Percentiles rank a stretch among this genome's conserved stretches.
Conservation (phyloP, 2,113 vertebrate species). For the Cisticola juncidis region DNA sequence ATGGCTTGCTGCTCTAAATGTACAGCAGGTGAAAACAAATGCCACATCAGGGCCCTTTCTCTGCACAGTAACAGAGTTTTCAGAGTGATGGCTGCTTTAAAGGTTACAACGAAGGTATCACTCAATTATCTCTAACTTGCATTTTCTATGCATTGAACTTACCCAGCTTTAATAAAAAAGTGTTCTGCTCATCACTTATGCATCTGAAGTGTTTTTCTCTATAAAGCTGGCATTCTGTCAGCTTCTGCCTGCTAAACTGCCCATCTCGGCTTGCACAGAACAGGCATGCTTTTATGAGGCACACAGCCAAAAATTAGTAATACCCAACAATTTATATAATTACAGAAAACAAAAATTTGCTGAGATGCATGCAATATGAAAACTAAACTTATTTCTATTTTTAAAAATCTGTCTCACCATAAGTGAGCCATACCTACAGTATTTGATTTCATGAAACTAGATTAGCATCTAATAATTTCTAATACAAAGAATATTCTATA, state of each 20-base stretch:
- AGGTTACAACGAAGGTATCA: background rate
- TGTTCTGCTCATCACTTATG: background rate
- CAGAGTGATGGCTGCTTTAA: background rate
- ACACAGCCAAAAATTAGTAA: slow-evolving; percentile 4
- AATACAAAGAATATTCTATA: background rate
- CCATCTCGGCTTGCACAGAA: background rate
- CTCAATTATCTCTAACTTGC: background rate
- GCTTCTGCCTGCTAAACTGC: background rate
- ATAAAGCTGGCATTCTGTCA: background rate
- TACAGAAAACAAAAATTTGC: background rate
- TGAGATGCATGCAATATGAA: background rate
- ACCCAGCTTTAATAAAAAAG: background rate
- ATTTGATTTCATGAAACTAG: background rate
- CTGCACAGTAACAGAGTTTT: background rate
- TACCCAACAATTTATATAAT: background rate
- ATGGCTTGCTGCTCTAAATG: background rate
- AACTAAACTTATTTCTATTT: background rate
- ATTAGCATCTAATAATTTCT: background rate
- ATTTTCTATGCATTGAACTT: background rate
- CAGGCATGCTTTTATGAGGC: background rate
- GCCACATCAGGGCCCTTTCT: background rate
- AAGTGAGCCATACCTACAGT: background rate
- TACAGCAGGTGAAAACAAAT: slow-evolving; percentile 29
- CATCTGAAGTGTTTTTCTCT: background rate
- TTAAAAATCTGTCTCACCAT: background rate